These are phyloP conservation scores for Halocaridina rubra DNA, from an alignment of 2,888 invertebrate species.

Conservation along the genomic window DNA sequence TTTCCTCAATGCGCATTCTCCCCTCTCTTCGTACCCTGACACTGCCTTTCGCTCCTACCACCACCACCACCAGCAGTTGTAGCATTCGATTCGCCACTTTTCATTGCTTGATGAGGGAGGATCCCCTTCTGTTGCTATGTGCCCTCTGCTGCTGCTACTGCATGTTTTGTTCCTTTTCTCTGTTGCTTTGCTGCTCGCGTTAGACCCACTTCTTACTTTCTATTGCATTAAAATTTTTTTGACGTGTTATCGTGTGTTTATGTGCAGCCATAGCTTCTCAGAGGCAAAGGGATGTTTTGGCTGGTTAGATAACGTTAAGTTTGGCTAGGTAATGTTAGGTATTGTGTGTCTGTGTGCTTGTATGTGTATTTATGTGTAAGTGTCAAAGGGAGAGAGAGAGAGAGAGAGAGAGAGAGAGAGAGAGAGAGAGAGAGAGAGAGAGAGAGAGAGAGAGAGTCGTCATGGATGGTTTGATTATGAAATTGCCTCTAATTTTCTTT, in stretches of 20 bases:
- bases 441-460: background rate
- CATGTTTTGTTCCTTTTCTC: background rate
- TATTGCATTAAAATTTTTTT: no score
- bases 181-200: no score
- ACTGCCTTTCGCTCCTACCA: background rate
- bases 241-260: background rate
- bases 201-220: background rate
- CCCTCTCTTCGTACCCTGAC: background rate
- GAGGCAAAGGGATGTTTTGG: no score
- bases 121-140: background rate
- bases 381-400: background rate
- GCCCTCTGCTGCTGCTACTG: background rate
- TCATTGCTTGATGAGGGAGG: no score
- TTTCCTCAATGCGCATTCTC: background rate
- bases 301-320: no score
- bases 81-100: background rate
- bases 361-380: background rate
- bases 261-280: no score
- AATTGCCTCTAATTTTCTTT: no score
- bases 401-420: background rate
- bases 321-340: background rate
- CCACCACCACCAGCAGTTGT: background rate
- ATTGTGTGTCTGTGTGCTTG: background rate
- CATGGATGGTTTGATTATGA: background rate
- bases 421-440: background rate